A percentile compares a stretch with the other conserved stretches of the same genome.
Conservation (phyloP, 2,797 vertebrate genomes). For the Parotocinclus haroldoi region DNA sequence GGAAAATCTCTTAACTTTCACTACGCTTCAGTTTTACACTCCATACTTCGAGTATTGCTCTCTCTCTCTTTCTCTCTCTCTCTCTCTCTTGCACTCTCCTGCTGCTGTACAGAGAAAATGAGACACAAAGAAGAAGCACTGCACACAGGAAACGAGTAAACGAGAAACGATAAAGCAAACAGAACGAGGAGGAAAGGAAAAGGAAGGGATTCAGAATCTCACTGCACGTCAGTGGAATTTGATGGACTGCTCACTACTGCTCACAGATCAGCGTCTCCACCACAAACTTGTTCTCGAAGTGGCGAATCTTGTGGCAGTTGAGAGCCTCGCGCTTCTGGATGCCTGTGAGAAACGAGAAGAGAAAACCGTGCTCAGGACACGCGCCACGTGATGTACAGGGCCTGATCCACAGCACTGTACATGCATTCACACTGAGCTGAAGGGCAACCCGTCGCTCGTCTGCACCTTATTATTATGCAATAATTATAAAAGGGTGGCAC, state of each 20-base stretch:
- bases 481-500: too few relatives aligned
- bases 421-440: too few relatives aligned
- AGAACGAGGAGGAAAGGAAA: slow-evolving; percentile 13
- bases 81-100: slow-evolving; percentile 9
- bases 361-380: background rate
- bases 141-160: slow-evolving; percentile 30
- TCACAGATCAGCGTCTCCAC: slow-evolving; percentile 91
- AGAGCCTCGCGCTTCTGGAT: slow-evolving; percentile 89
- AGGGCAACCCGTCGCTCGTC: too few relatives aligned
- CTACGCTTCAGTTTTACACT: background rate
- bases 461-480: too few relatives aligned
- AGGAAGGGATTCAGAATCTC: slow-evolving; percentile 15
- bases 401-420: slow-evolving; percentile 12
- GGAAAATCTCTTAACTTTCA: slow-evolving; percentile 5
- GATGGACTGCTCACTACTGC: slow-evolving; percentile 52
- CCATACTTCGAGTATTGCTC: slow-evolving; percentile 3
- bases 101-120: slow-evolving; percentile 45
- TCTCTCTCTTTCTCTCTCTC: slow-evolving; percentile 21
- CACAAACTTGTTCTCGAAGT: slow-evolving; percentile 85
- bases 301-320: slow-evolving; percentile 83
- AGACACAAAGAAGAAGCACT: slow-evolving; percentile 31
- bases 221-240: slow-evolving; percentile 40
- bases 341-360: slow-evolving; percentile 65
- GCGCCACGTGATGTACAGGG: too few relatives aligned
- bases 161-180: slow-evolving; percentile 36